Percentiles rank a stretch among this genome's conserved stretches.
Conservation (phyloP, 2,888 invertebrate genomes). For the Euphydryas editha region DNA sequence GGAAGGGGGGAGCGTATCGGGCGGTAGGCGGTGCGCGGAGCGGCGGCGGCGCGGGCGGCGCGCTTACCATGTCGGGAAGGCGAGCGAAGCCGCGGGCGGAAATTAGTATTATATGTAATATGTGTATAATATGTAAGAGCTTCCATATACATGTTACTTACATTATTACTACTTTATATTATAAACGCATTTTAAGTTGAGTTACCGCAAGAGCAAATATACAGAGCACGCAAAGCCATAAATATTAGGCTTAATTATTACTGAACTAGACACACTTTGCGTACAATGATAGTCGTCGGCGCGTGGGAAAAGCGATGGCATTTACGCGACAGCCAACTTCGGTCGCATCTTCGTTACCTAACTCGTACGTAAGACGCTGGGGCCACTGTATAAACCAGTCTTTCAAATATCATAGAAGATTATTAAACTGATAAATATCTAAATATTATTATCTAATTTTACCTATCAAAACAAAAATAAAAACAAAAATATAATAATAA, state of each 20-base stretch:
- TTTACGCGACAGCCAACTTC: conserved; percentile 50
- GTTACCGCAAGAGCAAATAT: not conserved
- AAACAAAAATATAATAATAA: too few relatives aligned
- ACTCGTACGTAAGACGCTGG: conserved; percentile 43
- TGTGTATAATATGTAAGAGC: too few relatives aligned
- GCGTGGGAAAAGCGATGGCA: conserved; percentile 68
- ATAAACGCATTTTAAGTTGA: conserved; percentile 1
- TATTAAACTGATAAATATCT: not conserved
- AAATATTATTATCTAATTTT: not conserved
- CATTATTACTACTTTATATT: not conserved
- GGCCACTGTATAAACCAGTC: conserved; percentile 12
- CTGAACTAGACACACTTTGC: conserved; percentile 65
- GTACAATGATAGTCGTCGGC: conserved; percentile 53
- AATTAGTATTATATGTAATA: too few relatives aligned
- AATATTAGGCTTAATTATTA: conserved; percentile 57
- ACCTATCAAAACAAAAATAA: too few relatives aligned
- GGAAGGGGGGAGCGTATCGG: too few relatives aligned
- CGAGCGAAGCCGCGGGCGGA: too few relatives aligned
- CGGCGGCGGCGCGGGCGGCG: too few relatives aligned
- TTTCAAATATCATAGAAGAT: conserved; percentile 12
- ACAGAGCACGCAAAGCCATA: conserved; percentile 43
- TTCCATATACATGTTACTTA: not conserved
- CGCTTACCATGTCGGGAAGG: too few relatives aligned
- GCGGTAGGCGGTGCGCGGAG: too few relatives aligned
- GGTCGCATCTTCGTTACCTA: conserved; percentile 57